Conservation (phyloP, 2,797 vertebrate species). For the Coregonus suidteri region DNA sequence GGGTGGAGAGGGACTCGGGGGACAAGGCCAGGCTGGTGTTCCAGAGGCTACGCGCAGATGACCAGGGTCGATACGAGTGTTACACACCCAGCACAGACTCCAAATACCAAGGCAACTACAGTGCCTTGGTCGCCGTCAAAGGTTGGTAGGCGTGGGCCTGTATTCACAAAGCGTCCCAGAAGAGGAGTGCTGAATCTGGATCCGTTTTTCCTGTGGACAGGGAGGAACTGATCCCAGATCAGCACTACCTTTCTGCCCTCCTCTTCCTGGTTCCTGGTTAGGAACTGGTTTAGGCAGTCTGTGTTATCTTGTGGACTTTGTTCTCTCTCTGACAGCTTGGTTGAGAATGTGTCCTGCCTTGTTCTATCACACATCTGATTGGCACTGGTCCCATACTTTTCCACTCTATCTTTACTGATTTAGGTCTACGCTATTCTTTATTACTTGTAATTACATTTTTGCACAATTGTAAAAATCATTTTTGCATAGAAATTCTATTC, state of each 20-base stretch:
- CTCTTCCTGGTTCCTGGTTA: neutral
- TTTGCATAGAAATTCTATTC: no score
- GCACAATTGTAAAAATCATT: no score
- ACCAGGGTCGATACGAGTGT: slow-evolving; percentile 86
- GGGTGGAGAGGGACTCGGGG: slow-evolving; percentile 80
- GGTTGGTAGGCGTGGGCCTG: slow-evolving; percentile 62
- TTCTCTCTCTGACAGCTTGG: neutral
- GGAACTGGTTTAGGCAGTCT: neutral
- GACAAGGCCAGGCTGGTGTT: slow-evolving; percentile 79
- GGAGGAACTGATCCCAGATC: neutral
- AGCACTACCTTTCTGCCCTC: neutral
- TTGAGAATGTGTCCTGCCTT: neutral
- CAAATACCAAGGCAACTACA: slow-evolving; percentile 85
- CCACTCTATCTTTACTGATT: neutral
- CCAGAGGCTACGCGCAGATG: slow-evolving; percentile 78
- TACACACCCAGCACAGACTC: slow-evolving; percentile 88
- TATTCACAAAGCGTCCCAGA: neutral
- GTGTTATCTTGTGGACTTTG: neutral
- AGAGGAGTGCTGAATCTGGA: neutral
- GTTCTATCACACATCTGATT: neutral
- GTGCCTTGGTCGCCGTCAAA: slow-evolving; percentile 77
- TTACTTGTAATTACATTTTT: no score
- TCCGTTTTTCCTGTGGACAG: neutral
- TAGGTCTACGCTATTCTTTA: no score
- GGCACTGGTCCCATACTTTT: neutral